phyloP scores from a whole-genome alignment of 2,888 invertebrate genomes.

The Plemyria rubiginata region DNA sequence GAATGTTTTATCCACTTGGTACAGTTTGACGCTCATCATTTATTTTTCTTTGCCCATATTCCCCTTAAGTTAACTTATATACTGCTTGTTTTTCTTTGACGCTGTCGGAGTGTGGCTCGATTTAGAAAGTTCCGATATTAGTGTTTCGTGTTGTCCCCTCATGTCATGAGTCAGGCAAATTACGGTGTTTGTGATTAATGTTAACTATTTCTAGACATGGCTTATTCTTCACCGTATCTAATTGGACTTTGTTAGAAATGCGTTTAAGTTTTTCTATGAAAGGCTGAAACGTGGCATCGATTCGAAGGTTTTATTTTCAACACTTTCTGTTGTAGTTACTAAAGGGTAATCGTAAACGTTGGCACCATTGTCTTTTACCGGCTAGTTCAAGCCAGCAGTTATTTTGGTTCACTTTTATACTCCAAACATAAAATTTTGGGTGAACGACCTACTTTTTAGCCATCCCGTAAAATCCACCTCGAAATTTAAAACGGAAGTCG shows the following conservation, averaged over 20 bases:
- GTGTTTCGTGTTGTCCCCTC: conserved; percentile 66
- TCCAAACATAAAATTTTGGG: conserved; percentile 40
- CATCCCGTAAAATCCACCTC: conserved; percentile 47
- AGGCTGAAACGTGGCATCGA: neutral
- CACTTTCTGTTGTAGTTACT: no score
- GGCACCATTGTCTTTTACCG: neutral
- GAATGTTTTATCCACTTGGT: conserved; percentile 28
- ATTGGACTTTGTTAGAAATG: conserved; percentile 61
- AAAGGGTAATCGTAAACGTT: no score
- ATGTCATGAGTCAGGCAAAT: conserved; percentile 81
- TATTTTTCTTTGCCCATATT: conserved; percentile 50
- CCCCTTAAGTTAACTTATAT: conserved; percentile 42
- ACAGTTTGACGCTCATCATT: conserved; percentile 31
- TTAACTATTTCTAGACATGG: conserved; percentile 71
- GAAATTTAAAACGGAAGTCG: conserved; percentile 54
- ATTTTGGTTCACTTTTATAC: conserved; percentile 30
- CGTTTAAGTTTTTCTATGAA: neutral
- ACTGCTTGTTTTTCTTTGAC: conserved; percentile 62
- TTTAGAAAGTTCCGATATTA: conserved; percentile 75
- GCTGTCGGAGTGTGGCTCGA: conserved; percentile 67
- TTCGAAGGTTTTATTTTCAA: no score
- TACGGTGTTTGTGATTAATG: conserved; percentile 80
- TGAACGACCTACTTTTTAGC: conserved; percentile 52
- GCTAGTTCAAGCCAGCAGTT: neutral
- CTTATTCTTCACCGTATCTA: conserved; percentile 48